Evolutionary conservation across 2,888 invertebrate genomes (phyloP).

Genomic region (Drosophila differens): DNA sequence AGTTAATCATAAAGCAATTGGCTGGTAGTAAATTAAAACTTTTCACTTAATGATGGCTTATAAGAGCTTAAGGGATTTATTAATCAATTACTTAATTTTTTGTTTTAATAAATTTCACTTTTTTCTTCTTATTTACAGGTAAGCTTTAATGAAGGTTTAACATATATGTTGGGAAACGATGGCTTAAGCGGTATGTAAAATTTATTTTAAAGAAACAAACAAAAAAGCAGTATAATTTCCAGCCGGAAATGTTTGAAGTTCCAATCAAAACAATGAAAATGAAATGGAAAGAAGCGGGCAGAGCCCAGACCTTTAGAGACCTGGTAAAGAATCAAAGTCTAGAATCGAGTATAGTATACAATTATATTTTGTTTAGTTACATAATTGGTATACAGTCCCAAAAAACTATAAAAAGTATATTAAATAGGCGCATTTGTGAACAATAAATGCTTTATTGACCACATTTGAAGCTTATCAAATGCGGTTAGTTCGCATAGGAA

Average conservation of each 20-base stretch:
- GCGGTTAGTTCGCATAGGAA: slow-evolving; percentile 8
- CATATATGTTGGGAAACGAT: background rate
- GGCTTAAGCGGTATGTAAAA: background rate
- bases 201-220: background rate
- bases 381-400: background rate
- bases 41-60: background rate
- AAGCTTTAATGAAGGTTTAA: background rate
- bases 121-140: slow-evolving; percentile 30
- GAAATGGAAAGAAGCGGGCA: background rate
- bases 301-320: background rate
- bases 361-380: background rate
- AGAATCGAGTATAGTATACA: background rate
- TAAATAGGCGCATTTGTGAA: background rate
- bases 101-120: background rate
- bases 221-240: background rate
- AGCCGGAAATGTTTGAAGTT: background rate
- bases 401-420: background rate
- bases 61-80: slow-evolving; percentile 6
- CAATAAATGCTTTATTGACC: background rate
- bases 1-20: slow-evolving; percentile 1
- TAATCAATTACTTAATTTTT: background rate
- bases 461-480: slow-evolving; percentile 3
- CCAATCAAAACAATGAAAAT: background rate
- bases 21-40: background rate
- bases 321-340: background rate